These are phyloP conservation scores for Zeugodacus cucurbitae DNA, from an alignment of 1,140 invertebrate genomes.

Conservation along the genomic window DNA sequence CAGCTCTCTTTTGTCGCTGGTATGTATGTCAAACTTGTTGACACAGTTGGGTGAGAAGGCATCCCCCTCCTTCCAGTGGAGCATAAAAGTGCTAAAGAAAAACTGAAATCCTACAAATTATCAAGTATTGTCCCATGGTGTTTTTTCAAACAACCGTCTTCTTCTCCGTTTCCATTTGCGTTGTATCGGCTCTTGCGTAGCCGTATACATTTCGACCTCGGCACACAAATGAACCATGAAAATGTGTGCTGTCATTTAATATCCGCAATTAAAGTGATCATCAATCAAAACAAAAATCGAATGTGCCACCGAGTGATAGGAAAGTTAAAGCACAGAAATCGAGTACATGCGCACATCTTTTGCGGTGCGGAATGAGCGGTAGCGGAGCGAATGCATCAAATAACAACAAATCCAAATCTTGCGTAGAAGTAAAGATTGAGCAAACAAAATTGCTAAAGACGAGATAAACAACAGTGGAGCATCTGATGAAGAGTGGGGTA, in stretches of 20 bases:
- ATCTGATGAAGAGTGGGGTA: not conserved
- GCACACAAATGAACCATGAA: slow-evolving; percentile 10
- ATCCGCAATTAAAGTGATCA: slow-evolving; percentile 47
- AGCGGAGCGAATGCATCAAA: not conserved
- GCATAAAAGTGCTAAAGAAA: not conserved
- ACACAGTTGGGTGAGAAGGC: not conserved
- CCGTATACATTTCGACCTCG: not conserved
- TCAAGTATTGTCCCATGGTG: not conserved
- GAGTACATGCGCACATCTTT: not conserved
- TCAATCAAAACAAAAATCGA: slow-evolving; percentile 43
- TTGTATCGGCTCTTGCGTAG: not conserved
- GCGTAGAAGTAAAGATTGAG: not conserved
- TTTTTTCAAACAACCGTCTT: not conserved
- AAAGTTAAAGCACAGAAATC: slow-evolving; percentile 9
- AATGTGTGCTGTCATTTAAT: slow-evolving; percentile 45
- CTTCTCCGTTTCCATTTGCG: not conserved
- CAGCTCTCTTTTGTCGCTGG: not conserved
- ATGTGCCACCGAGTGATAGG: not conserved
- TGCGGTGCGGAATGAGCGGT: not conserved
- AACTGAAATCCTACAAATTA: not conserved
- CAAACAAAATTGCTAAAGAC: not conserved
- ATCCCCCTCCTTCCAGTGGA: not conserved
- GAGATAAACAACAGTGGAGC: not conserved
- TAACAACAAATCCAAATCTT: not conserved
- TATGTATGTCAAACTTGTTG: slow-evolving; percentile 11